Conservation (phyloP, 2,888 invertebrate species). For the Oligia fasciuncula region DNA sequence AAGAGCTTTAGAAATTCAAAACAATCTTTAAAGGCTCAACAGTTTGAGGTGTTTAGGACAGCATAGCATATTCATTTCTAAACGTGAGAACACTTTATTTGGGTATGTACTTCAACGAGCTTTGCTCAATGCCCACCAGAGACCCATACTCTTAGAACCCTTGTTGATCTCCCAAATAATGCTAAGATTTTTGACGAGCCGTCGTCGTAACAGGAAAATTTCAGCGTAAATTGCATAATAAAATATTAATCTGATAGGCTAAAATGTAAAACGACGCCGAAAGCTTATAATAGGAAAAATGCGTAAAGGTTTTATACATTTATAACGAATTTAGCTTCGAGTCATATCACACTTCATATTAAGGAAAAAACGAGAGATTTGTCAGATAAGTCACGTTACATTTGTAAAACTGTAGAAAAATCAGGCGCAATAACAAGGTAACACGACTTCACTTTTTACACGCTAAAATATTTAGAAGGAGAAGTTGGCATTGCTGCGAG, state of each 20-base stretch:
- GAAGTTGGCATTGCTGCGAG: conserved; percentile 71
- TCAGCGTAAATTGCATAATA: conserved; percentile 52
- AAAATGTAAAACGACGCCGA: conserved; percentile 30
- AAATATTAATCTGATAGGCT: conserved; percentile 57
- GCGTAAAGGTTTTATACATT: conserved; percentile 28
- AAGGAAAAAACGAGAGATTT: conserved; percentile 30
- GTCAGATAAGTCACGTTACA: conserved; percentile 36
- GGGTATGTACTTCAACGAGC: conserved; percentile 25
- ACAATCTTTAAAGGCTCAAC: not conserved
- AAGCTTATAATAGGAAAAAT: conserved; percentile 41
- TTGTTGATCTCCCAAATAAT: conserved; percentile 50
- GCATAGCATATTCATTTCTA: not conserved
- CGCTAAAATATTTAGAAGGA: conserved; percentile 86
- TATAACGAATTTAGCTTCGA: conserved; percentile 22
- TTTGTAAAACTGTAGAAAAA: conserved; percentile 58
- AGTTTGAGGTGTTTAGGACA: not conserved
- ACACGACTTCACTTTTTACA: conserved; percentile 84
- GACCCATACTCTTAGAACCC: conserved; percentile 28
- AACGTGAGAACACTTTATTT: conserved; percentile 28
- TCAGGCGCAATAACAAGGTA: conserved; percentile 77
- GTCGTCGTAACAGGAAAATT: conserved; percentile 54
- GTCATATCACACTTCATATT: conserved; percentile 53
- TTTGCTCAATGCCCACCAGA: conserved; percentile 38
- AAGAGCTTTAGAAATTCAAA: not conserved
- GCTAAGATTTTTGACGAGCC: conserved; percentile 44